Percentiles rank a stretch among this genome's conserved stretches.
Evolutionary conservation across 2,113 vertebrate species (phyloP).

Genomic region (Tamias sibiricus): DNA sequence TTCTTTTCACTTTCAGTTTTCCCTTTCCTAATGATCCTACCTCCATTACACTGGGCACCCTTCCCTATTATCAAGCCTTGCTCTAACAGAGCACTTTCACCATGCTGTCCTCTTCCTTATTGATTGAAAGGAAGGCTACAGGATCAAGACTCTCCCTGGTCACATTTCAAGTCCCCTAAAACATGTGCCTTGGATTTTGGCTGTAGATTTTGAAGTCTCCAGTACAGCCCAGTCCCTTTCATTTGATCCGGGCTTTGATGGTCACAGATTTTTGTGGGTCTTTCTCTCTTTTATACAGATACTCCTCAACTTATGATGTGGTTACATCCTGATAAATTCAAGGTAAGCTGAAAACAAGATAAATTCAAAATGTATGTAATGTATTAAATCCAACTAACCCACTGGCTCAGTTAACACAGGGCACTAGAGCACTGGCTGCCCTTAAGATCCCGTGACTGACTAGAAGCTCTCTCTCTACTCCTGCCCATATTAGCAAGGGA

Average conservation of each 20-base stretch:
- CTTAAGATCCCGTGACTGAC: neutral
- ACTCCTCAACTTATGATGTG: neutral
- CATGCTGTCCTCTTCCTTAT: neutral
- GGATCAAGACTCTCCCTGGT: neutral
- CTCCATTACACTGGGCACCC: neutral
- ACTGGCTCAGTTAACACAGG: neutral
- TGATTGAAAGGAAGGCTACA: neutral
- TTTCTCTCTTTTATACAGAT: neutral
- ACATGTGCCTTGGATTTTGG: neutral
- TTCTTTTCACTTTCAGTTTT: neutral
- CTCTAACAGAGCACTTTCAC: neutral
- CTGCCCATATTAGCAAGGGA: neutral
- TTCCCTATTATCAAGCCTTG: neutral
- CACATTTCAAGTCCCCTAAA: neutral
- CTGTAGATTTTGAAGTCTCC: neutral
- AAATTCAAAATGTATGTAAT: neutral
- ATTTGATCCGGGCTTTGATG: neutral
- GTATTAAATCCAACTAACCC: neutral
- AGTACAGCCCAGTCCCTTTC: neutral
- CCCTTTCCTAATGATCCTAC: neutral
- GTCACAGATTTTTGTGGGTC: neutral
- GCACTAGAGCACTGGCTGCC: neutral
- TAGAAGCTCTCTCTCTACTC: neutral
- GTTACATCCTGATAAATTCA: neutral
- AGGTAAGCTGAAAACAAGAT: neutral